phyloP scores from a whole-genome alignment of 2,113 vertebrate species.

The Struthidea cinerea region DNA sequence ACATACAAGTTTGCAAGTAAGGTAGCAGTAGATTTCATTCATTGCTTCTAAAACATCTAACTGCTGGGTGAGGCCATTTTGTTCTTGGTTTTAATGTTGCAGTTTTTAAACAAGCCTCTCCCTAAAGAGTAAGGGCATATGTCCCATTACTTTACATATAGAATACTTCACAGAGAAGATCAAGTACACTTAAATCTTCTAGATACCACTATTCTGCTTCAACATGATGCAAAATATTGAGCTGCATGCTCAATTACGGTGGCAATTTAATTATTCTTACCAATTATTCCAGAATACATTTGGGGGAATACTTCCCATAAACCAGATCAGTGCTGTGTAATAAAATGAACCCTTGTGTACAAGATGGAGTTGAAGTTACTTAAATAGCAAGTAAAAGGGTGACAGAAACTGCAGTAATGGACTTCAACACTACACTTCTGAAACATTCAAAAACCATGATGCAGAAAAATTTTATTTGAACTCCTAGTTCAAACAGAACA shows the following conservation, averaged over 20 bases:
- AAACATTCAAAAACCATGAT: background rate
- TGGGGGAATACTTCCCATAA: background rate
- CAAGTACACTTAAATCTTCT: background rate
- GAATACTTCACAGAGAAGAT: background rate
- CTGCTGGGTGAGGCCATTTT: background rate
- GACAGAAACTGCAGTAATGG: background rate
- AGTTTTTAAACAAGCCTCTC: background rate
- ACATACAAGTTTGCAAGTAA: background rate
- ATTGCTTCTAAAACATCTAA: background rate
- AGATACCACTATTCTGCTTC: background rate
- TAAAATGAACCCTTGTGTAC: background rate
- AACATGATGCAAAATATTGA: background rate
- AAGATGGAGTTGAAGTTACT: background rate
- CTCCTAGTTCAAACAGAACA: background rate
- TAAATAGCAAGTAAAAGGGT: background rate
- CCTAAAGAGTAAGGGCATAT: background rate
- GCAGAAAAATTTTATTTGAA: background rate
- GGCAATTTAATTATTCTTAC: background rate
- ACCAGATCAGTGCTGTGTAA: background rate
- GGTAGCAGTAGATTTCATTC: background rate
- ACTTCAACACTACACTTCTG: background rate
- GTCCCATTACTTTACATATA: background rate
- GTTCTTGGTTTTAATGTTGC: background rate
- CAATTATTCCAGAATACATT: background rate
- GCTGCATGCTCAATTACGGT: background rate